These are phyloP conservation scores for Globodera ellingtonae DNA, from an alignment of 1,140 invertebrate genomes.

Conservation along the genomic window DNA sequence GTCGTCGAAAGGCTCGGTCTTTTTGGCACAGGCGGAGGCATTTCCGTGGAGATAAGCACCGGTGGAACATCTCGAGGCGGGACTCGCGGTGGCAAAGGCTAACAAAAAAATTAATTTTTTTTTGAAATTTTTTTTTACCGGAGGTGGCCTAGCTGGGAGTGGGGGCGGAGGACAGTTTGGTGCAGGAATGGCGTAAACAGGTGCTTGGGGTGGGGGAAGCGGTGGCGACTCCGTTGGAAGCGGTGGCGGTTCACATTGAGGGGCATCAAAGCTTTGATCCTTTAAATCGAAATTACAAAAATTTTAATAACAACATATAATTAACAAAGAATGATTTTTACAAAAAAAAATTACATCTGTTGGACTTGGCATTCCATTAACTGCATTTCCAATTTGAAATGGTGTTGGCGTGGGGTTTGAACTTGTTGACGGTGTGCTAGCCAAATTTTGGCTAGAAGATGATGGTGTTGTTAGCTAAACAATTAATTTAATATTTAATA, in stretches of 20 bases:
- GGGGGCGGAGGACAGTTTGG: slow-evolving; percentile 15
- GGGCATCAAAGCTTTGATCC: neutral
- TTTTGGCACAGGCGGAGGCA: slow-evolving; percentile 23
- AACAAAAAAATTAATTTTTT: slow-evolving; percentile 14
- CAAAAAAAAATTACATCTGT: neutral
- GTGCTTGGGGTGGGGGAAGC: slow-evolving; percentile 43
- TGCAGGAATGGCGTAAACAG: slow-evolving; percentile 11
- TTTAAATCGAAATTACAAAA: too few relatives aligned
- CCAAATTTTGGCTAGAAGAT: slow-evolving; percentile 13
- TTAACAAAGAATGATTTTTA: neutral
- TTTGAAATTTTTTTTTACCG: too few relatives aligned
- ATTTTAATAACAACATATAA: too few relatives aligned
- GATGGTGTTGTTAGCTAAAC: slow-evolving; percentile 9
- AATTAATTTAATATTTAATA: too few relatives aligned
- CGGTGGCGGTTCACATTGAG: slow-evolving; percentile 27
- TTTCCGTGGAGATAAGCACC: neutral
- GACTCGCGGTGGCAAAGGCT: slow-evolving; percentile 27
- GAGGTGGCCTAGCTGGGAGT: slow-evolving; percentile 15
- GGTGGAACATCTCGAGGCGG: neutral
- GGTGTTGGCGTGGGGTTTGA: slow-evolving; percentile 1
- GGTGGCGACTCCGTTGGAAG: slow-evolving; percentile 30
- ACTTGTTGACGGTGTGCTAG: slow-evolving; percentile 15
- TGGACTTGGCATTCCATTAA: slow-evolving; percentile 12
- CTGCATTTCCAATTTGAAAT: neutral
- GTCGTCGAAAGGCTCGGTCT: neutral